Conservation (phyloP, 2,113 vertebrate genomes). For the Nansenia antarctica region DNA sequence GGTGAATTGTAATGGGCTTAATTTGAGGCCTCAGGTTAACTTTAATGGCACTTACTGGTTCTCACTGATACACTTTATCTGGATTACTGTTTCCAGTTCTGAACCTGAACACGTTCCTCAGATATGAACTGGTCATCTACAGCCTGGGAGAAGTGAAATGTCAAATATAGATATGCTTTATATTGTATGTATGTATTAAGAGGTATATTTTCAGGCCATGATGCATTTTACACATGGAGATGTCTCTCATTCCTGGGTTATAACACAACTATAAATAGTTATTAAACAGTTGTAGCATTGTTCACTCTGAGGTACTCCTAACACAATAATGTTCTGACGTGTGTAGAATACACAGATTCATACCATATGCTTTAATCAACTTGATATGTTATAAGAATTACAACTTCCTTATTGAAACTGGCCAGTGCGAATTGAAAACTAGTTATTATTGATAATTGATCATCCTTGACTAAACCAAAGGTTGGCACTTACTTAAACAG, state of each 20-base stretch:
- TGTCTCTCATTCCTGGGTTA: constrained; percentile 62
- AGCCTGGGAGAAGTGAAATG: constrained; percentile 50
- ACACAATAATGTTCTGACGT: constrained; percentile 50
- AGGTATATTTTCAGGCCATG: constrained; percentile 70
- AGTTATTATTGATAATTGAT: constrained; percentile 59
- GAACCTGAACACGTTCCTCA: constrained; percentile 32
- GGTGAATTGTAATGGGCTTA: constrained; percentile 26
- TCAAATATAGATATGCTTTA: constrained; percentile 66
- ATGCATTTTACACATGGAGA: constrained; percentile 62
- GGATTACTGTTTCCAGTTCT: constrained; percentile 37
- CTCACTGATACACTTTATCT: constrained; percentile 28
- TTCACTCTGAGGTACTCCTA: constrained; percentile 30
- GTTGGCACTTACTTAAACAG: constrained; percentile 72
- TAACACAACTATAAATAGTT: constrained; percentile 23
- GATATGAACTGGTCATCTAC: constrained; percentile 47
- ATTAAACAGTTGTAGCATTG: constrained; percentile 25
- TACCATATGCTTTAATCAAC: constrained; percentile 56
- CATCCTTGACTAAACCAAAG: constrained; percentile 76
- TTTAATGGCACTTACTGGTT: constrained; percentile 57
- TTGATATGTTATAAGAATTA: constrained; percentile 32
- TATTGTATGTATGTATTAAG: constrained; percentile 65
- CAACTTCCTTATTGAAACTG: constrained; percentile 42
- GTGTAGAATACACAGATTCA: constrained; percentile 51
- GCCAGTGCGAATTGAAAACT: constrained; percentile 48
- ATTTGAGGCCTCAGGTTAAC: constrained; percentile 70